Conservation (phyloP, 2,888 invertebrate species). For the Hirudinaria manillensis region DNA sequence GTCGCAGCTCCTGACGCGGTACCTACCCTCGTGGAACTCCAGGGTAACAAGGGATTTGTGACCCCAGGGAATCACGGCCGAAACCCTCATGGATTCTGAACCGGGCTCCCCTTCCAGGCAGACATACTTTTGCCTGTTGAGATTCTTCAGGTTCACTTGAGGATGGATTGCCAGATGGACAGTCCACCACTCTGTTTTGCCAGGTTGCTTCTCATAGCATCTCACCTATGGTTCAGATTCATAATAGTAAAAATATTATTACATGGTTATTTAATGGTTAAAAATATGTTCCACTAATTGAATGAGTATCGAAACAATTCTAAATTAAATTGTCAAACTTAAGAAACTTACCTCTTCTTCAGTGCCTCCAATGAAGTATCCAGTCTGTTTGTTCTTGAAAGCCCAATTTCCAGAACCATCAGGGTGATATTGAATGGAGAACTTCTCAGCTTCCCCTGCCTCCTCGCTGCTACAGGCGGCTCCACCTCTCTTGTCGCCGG, state of each 20-base stretch:
- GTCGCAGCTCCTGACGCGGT: constrained; percentile 90
- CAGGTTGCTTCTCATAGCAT: constrained; percentile 82
- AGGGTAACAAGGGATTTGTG: constrained; percentile 90
- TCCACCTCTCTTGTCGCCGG: constrained; percentile 90
- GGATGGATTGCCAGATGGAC: constrained; percentile 89
- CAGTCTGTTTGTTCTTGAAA: constrained; percentile 63
- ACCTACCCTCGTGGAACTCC: constrained; percentile 76
- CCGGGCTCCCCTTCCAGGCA: constrained; percentile 69
- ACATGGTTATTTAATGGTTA: background rate
- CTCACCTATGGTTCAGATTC: constrained; percentile 61
- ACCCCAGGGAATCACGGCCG: constrained; percentile 95
- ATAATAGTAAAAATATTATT: background rate
- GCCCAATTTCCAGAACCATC: constrained; percentile 70
- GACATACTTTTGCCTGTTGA: constrained; percentile 86
- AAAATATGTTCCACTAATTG: background rate
- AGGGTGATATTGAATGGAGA: constrained; percentile 66
- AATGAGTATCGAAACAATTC: too few species aligned
- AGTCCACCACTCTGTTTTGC: constrained; percentile 80
- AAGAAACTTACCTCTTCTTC: constrained; percentile 62
- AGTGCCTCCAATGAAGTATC: constrained; percentile 84
- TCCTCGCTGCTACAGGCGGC: constrained; percentile 83
- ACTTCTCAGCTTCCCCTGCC: constrained; percentile 63
- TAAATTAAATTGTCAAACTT: too few species aligned
- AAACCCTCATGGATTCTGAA: constrained; percentile 60
- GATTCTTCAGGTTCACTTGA: constrained; percentile 84